Base-by-base conservation (phyloP, 37 sponge, comb jelly and placozoan genomes). In the Bolinopsis microptera region DNA sequence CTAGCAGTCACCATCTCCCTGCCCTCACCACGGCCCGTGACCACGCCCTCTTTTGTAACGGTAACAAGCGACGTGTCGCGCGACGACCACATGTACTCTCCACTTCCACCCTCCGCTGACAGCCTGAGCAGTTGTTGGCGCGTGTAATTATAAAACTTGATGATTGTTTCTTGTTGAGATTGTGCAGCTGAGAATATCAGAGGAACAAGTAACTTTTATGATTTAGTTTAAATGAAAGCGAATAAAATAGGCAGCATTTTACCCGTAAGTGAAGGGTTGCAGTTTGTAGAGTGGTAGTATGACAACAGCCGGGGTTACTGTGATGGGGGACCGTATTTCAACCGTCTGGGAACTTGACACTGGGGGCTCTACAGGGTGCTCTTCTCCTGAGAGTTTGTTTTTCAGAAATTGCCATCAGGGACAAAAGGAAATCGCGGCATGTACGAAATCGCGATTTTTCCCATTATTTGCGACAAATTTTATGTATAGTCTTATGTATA, bases 231-330 rank as follows among this genome's bases (percentile, higher is more conserved):
- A n/a, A n/a, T n/a, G n/a, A n/a, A n/a, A n/a, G n/a, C n/a, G n/a
- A n/a, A n/a, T n/a, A n/a, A n/a, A 13, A 48, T 13, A 48, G 5
- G 61, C 61, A 48, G 61, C 61, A 48, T 48, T 34, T 32, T 32
- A 77, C 80, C 80, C 9, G 80, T 32, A 77, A 9, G 36, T 77
- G 80, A 34, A 77, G 37, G 80, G 80, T 34, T 77, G 80, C 32
- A 16, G 28, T 32, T 35, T 31, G 80, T 77, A 77, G 80, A 77
- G 80, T 1, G 80, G 80, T 18, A 77, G 80, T 33, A 77, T 77
- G 36, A 77, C 80, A 32, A 21, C 9, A 22, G 37, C 35, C 0
- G 80, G 80, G 32, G 80, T 77, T 1, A 77, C 80, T 27, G 80
- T 35, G 35, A 77, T 32, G 32, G 80, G 80, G 0, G 32, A 21